A percentile compares a stretch with the other conserved stretches of the same genome.
Conservation (phyloP, 2,113 vertebrate species). For the Rhynchopsitta pachyrhyncha region DNA sequence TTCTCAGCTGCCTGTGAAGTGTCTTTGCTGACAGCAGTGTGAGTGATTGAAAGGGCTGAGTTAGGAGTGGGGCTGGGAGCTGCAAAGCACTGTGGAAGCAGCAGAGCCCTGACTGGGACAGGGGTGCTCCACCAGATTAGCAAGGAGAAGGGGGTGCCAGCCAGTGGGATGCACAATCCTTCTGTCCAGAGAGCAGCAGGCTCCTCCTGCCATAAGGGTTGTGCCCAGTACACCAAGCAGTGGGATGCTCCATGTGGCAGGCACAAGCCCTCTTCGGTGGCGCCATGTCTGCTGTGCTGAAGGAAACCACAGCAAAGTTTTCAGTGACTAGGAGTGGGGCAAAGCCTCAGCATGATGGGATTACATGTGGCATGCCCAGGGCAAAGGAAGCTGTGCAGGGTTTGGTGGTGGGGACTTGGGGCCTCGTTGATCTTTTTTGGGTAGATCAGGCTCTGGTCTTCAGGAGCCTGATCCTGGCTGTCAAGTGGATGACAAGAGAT, state of each 20-base stretch:
- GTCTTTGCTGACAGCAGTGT: neutral
- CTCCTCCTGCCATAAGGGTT: neutral
- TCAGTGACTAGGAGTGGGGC: neutral
- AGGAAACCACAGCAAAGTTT: neutral
- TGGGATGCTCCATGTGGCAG: accelerated
- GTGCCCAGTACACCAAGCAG: neutral
- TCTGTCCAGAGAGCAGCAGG: neutral
- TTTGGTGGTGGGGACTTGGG: neutral
- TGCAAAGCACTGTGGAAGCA: neutral
- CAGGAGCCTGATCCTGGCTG: neutral
- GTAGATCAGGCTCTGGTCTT: neutral
- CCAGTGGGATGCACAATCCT: accelerated
- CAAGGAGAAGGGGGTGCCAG: neutral
- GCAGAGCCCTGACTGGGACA: neutral
- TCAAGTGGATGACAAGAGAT: neutral
- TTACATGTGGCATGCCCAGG: neutral
- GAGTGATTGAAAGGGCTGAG: neutral
- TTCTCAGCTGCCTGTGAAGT: neutral
- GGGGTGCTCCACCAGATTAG: neutral
- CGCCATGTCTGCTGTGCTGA: neutral
- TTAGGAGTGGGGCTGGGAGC: neutral
- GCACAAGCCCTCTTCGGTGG: neutral
- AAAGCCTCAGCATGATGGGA: accelerated
- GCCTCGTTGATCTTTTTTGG: neutral
- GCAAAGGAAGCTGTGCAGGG: neutral